Evolutionary conservation across 2,113 vertebrate genomes (phyloP).

Genomic region (Poecile atricapillus): DNA sequence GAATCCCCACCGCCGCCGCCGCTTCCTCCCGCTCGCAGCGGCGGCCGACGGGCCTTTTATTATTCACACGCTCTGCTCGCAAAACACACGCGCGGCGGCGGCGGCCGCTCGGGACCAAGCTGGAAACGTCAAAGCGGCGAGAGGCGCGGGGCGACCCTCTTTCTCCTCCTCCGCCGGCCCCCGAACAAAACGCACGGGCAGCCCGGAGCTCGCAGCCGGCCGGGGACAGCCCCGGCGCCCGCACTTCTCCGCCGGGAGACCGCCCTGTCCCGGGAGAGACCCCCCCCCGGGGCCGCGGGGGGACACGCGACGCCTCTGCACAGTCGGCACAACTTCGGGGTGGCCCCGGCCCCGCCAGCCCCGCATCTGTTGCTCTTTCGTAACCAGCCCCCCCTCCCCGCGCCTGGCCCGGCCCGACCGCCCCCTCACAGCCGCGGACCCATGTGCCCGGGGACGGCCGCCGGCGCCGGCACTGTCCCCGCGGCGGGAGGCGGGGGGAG

Average conservation of each 20-base stretch:
- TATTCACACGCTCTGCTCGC: slow-evolving; percentile 55
- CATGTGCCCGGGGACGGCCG: neutral
- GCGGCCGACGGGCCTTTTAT: slow-evolving; percentile 63
- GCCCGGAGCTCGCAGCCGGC: neutral
- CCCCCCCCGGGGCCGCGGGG: neutral
- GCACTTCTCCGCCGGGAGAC: neutral
- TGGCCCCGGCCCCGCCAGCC: neutral
- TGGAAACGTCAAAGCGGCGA: slow-evolving; percentile 62
- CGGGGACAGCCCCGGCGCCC: neutral
- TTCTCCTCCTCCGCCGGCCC: neutral
- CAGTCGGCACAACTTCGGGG: neutral
- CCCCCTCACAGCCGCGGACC: neutral
- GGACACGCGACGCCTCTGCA: neutral
- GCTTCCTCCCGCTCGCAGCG: neutral
- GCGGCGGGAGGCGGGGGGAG: too few species aligned
- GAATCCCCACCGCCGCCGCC: slow-evolving; percentile 51
- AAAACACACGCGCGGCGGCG: slow-evolving; percentile 59
- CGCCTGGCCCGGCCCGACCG: neutral
- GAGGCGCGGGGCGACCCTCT: neutral
- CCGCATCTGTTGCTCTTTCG: slow-evolving; percentile 43
- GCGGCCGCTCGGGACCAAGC: slow-evolving; percentile 15
- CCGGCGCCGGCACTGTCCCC: neutral
- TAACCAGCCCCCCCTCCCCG: neutral
- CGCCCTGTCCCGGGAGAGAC: neutral
- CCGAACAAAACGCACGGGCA: neutral